A percentile compares a stretch with the other conserved stretches of the same genome.
These are phyloP conservation scores for Pterostichus madidus DNA, from an alignment of 2,888 invertebrate species.

Conservation along the genomic window DNA sequence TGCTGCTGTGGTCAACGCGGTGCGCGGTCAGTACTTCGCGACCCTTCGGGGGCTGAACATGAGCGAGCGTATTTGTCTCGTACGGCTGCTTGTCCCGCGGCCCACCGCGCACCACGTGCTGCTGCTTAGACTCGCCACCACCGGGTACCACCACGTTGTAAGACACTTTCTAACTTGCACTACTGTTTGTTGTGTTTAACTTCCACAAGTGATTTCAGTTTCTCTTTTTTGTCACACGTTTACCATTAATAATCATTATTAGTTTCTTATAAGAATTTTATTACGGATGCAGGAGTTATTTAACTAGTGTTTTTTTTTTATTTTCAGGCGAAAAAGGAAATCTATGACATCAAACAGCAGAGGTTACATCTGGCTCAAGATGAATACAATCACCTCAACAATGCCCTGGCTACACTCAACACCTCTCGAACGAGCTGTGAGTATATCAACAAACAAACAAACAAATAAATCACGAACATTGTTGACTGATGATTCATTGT, in stretches of 20 bases:
- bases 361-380: constrained; percentile 95
- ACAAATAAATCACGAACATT: not conserved
- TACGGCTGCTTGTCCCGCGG: constrained; percentile 70
- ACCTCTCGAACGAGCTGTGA: constrained; percentile 95
- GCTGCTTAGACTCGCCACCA: not conserved
- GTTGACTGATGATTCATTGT: constrained; percentile 64
- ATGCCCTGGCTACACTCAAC: constrained; percentile 89
- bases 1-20: constrained; percentile 10
- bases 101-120: constrained; percentile 72
- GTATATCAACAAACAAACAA: constrained; percentile 75
- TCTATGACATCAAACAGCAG: constrained; percentile 97
- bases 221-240: too few relatives aligned
- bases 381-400: constrained; percentile 96
- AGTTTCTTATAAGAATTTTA: too few relatives aligned
- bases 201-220: too few relatives aligned
- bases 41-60: constrained; percentile 59
- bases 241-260: too few relatives aligned
- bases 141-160: too few relatives aligned
- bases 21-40: constrained; percentile 39
- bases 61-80: constrained; percentile 75
- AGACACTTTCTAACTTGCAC: too few relatives aligned
- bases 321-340: constrained; percentile 96
- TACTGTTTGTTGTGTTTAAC: too few relatives aligned
- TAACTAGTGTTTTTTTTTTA: too few relatives aligned
- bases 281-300: too few relatives aligned